phyloP scores from a whole-genome alignment of 2,113 vertebrate species.

The Sclerurus mexicanus region DNA sequence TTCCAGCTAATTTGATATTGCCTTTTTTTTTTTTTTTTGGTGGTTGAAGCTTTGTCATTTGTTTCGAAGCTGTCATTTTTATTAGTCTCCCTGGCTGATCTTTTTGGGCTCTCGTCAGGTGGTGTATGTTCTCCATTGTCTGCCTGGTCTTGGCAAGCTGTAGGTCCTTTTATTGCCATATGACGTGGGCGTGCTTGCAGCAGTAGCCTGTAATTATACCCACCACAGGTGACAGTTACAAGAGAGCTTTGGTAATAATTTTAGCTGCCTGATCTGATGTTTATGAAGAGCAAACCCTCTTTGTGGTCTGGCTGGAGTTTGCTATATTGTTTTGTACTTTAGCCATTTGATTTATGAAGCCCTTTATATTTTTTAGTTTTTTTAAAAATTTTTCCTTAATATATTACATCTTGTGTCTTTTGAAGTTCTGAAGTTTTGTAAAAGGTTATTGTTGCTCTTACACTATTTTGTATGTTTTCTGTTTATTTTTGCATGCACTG shows the following conservation, averaged over 20 bases:
- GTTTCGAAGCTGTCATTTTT: constrained; percentile 76
- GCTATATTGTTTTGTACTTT: constrained; percentile 13
- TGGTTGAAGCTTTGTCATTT: constrained; percentile 61
- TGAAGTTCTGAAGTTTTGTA: background rate
- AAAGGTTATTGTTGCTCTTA: background rate
- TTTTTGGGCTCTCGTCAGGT: constrained; percentile 72
- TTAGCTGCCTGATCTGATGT: constrained; percentile 81
- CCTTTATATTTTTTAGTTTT: background rate
- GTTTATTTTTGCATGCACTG: background rate
- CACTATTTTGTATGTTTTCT: background rate
- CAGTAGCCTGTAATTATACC: constrained; percentile 90
- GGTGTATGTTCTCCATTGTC: constrained; percentile 65
- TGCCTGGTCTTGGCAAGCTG: constrained; percentile 73
- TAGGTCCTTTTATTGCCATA: constrained; percentile 75
- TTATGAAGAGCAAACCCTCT: constrained; percentile 75
- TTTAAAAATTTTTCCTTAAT: background rate
- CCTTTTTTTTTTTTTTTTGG: background rate
- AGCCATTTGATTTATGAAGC: constrained; percentile 17
- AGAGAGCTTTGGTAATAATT: constrained; percentile 83
- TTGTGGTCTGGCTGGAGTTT: constrained; percentile 77
- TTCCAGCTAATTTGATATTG: constrained; percentile 54
- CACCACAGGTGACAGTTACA: constrained; percentile 84
- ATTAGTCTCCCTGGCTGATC: constrained; percentile 75
- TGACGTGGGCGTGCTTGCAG: constrained; percentile 77
- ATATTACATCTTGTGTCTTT: background rate